phyloP scores from a whole-genome alignment of 1,140 invertebrate genomes.

The Microvelia longipes region DNA sequence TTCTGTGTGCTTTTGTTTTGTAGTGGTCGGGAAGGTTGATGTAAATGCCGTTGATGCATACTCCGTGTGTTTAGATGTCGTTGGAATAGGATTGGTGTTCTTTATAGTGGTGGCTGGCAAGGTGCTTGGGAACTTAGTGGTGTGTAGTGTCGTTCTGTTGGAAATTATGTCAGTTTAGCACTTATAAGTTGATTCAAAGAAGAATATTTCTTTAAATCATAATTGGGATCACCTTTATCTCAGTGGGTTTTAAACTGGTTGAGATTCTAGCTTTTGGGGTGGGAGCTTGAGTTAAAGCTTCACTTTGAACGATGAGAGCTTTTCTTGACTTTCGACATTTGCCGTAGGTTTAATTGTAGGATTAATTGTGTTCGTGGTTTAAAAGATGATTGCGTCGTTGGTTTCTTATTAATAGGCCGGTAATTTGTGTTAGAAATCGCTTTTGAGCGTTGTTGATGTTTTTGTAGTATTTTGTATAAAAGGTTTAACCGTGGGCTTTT shows the following conservation, averaged over 20 bases:
- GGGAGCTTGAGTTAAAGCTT: neutral
- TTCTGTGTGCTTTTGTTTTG: too few relatives aligned
- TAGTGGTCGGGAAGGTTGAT: too few relatives aligned
- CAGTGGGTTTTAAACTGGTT: neutral
- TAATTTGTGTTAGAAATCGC: neutral
- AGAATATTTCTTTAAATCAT: neutral
- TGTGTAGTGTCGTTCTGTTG: neutral
- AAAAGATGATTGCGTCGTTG: neutral
- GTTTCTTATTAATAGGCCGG: neutral
- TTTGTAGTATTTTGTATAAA: neutral
- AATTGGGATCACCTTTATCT: neutral
- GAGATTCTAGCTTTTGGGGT: neutral
- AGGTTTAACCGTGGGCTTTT: neutral
- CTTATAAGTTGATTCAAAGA: neutral
- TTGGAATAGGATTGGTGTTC: neutral
- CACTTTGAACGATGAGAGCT: neutral
- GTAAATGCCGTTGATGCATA: too few relatives aligned
- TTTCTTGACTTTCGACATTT: neutral
- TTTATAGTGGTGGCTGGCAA: too few relatives aligned
- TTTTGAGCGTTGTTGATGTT: neutral
- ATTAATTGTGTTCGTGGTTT: neutral
- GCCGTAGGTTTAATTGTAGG: neutral
- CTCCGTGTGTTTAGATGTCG: too few relatives aligned
- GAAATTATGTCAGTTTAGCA: neutral
- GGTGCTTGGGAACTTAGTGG: too few relatives aligned